Conservation (phyloP, 2,797 vertebrate species). For the Otolemur crassicaudatus region DNA sequence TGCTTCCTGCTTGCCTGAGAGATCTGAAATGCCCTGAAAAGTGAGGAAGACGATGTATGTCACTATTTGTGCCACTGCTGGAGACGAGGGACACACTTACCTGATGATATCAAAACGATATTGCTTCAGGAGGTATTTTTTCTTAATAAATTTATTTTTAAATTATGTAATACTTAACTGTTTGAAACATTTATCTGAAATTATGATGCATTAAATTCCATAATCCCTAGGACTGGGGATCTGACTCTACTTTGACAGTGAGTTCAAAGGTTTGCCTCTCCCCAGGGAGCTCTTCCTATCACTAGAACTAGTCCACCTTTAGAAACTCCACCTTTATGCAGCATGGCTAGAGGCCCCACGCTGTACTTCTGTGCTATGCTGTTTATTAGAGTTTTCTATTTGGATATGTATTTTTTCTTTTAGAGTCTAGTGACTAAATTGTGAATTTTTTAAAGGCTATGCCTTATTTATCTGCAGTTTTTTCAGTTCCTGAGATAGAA, state of each 20-base stretch:
- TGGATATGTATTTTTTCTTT: constrained; percentile 25
- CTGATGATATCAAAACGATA: background rate
- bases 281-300: constrained; percentile 4
- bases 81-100: background rate
- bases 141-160: constrained; percentile 47
- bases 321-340: background rate
- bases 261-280: constrained; percentile 39
- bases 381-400: background rate
- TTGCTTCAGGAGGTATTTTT: background rate
- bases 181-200: constrained; percentile 46
- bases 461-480: constrained; percentile 31
- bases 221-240: constrained; percentile 45
- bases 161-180: constrained; percentile 28
- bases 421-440: constrained; percentile 15
- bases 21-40: constrained; percentile 18
- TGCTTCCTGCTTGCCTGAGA: constrained; percentile 22
- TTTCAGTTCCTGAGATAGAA: constrained; percentile 13
- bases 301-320: background rate
- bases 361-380: background rate
- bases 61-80: background rate
- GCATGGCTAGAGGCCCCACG: background rate
- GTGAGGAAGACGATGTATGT: background rate
- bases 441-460: background rate
- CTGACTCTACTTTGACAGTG: constrained; percentile 56
- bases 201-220: constrained; percentile 37